A percentile compares a stretch with the other conserved stretches of the same genome.
phyloP scores from a whole-genome alignment of 2,888 invertebrate genomes.

The Hedya salicella region DNA sequence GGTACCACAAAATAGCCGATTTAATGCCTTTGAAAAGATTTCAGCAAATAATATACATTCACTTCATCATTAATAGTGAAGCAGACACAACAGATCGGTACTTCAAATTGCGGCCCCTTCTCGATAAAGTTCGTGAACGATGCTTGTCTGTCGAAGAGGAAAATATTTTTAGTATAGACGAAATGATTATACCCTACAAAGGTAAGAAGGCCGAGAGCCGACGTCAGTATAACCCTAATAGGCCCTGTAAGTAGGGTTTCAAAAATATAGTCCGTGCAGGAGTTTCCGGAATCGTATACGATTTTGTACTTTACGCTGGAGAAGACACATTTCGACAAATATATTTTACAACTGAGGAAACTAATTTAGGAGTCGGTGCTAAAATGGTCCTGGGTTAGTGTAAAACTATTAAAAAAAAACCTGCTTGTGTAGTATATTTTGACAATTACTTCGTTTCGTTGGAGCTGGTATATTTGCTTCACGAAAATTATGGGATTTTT shows the following conservation, averaged over 20 bases:
- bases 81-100: slow-evolving; percentile 40
- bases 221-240: slow-evolving; percentile 3
- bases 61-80: slow-evolving; percentile 40
- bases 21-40: slow-evolving; percentile 44
- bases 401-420: slow-evolving; percentile 4
- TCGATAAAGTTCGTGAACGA: slow-evolving; percentile 38
- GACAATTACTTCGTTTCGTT: slow-evolving; percentile 10
- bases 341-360: neutral
- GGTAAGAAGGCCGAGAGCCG: slow-evolving; percentile 11
- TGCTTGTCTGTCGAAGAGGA: slow-evolving; percentile 35
- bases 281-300: slow-evolving; percentile 14
- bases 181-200: slow-evolving; percentile 14
- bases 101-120: slow-evolving; percentile 43
- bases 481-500: slow-evolving; percentile 23
- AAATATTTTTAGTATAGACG: slow-evolving; percentile 5
- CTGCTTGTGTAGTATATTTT: slow-evolving; percentile 16
- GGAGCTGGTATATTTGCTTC: neutral
- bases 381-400: slow-evolving; percentile 3
- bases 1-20: slow-evolving; percentile 41
- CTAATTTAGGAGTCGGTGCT: neutral
- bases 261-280: slow-evolving; percentile 21
- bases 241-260: slow-evolving; percentile 15
- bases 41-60: slow-evolving; percentile 43
- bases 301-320: slow-evolving; percentile 13
- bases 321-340: slow-evolving; percentile 4